These are phyloP conservation scores for Aphelocoma californica DNA, from an alignment of 2,797 vertebrate genomes.

Conservation along the genomic window DNA sequence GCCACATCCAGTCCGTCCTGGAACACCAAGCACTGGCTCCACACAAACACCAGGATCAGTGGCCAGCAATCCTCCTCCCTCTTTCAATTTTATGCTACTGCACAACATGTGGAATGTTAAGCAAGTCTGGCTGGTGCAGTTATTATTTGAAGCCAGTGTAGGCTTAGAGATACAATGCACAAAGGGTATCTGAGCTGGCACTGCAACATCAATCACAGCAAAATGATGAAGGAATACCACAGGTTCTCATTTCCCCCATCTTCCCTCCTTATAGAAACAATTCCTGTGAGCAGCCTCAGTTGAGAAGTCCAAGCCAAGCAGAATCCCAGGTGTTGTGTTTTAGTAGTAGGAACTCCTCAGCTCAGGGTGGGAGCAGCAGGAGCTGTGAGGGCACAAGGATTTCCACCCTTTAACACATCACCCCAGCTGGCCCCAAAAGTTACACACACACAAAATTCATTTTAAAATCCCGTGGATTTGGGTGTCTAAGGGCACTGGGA, in stretches of 20 bases:
- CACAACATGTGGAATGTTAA: background rate
- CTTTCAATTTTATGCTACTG: background rate
- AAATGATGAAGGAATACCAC: background rate
- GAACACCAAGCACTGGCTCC: background rate
- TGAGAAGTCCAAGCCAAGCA: background rate
- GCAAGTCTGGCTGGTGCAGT: background rate
- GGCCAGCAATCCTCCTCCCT: background rate
- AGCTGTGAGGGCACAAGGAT: background rate
- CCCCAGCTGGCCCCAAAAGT: background rate
- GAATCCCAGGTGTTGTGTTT: background rate
- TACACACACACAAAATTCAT: background rate
- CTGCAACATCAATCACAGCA: background rate
- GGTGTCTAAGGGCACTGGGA: background rate
- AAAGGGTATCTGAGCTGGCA: background rate
- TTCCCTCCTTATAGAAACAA: background rate
- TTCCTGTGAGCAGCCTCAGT: background rate
- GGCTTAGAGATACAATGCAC: background rate
- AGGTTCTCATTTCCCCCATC: background rate
- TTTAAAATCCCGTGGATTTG: background rate
- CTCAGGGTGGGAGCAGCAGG: background rate
- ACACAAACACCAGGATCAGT: background rate
- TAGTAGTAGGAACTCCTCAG: background rate
- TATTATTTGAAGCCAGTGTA: background rate
- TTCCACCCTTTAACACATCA: background rate
- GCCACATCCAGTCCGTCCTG: fast-evolving